phyloP scores from a whole-genome alignment of 2,888 invertebrate genomes.

The Euphydryas editha region DNA sequence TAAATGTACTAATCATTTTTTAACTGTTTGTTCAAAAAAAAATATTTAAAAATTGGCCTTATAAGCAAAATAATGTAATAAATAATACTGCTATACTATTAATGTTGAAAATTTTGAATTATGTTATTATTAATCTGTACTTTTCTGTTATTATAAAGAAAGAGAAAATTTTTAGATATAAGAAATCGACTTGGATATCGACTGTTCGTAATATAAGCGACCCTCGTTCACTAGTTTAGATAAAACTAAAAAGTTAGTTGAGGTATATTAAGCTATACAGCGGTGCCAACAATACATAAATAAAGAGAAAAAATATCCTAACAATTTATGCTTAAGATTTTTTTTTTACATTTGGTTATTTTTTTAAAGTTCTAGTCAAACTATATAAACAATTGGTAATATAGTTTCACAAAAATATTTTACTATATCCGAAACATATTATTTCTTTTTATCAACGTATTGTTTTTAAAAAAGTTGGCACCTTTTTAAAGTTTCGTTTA shows the following conservation, averaged over 20 bases:
- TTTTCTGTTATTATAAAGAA: not conserved
- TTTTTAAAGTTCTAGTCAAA: constrained; percentile 14
- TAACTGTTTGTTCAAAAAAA: not conserved
- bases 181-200: constrained; percentile 17
- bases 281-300: constrained; percentile 6
- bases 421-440: not conserved
- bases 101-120: no score
- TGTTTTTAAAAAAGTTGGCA: not conserved
- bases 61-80: no score
- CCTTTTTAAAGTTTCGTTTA: not conserved
- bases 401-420: not conserved
- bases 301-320: not conserved
- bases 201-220: constrained; percentile 29
- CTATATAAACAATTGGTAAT: not conserved
- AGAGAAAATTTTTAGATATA: constrained; percentile 8
- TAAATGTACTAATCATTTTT: not conserved
- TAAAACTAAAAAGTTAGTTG: constrained; percentile 6
- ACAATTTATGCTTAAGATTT: no score
- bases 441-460: not conserved
- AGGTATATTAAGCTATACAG: not conserved
- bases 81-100: not conserved
- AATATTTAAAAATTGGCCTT: not conserved
- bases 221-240: constrained; percentile 28
- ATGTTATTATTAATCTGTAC: not conserved
- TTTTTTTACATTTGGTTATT: not conserved